phyloP scores from a whole-genome alignment of 1,140 invertebrate species.

The Sinella curviseta region DNA sequence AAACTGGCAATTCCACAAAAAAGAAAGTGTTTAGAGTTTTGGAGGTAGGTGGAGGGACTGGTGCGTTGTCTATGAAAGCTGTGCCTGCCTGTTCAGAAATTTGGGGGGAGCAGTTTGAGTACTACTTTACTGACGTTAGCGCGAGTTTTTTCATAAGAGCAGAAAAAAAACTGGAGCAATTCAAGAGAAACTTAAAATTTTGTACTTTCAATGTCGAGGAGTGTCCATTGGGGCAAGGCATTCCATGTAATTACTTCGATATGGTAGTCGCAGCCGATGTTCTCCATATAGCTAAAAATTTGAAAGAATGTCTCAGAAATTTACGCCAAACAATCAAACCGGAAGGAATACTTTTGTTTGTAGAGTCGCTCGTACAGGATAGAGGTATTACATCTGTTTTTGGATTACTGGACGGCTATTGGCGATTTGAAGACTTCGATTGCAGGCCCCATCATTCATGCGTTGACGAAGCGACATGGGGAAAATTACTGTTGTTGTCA shows the following conservation, averaged over 20 bases:
- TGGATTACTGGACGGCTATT: constrained; percentile 20
- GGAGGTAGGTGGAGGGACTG: constrained; percentile 36
- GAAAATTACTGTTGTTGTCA: neutral
- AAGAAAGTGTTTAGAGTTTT: constrained; percentile 20
- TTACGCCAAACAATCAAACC: neutral
- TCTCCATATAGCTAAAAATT: constrained; percentile 29
- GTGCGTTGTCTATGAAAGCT: constrained; percentile 6
- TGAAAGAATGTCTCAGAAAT: neutral
- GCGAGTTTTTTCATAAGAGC: constrained; percentile 26
- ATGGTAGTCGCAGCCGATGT: constrained; percentile 31
- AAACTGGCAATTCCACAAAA: neutral
- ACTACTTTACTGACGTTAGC: constrained; percentile 41
- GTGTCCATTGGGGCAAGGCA: constrained; percentile 8
- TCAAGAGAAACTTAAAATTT: constrained; percentile 8
- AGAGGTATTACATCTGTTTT: neutral
- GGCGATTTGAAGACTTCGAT: constrained; percentile 13
- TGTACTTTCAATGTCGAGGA: constrained; percentile 30
- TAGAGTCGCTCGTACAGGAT: neutral
- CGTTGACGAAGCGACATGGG: neutral
- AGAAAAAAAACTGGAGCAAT: neutral
- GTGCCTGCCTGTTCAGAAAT: neutral
- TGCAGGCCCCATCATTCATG: neutral
- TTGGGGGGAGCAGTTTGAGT: constrained; percentile 9
- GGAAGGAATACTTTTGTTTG: neutral
- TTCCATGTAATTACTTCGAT: constrained; percentile 14